phyloP scores from a whole-genome alignment of 2,888 invertebrate species.

The Lymantria dispar region DNA sequence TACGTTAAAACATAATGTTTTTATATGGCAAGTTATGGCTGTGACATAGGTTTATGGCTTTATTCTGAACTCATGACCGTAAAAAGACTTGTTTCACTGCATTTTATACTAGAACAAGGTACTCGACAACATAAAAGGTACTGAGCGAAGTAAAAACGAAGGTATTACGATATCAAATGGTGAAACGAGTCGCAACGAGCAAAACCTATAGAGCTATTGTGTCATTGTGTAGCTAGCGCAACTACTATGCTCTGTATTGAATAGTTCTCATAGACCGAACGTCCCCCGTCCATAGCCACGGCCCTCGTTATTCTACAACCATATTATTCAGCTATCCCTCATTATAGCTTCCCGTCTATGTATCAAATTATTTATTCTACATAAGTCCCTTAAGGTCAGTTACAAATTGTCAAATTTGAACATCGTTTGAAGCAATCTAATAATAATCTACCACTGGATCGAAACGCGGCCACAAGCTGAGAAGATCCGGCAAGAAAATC shows the following conservation, averaged over 20 bases:
- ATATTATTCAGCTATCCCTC: no score
- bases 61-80: slow-evolving; percentile 40
- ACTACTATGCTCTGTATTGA: slow-evolving; percentile 50
- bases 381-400: no score
- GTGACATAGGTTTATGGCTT: slow-evolving; percentile 44
- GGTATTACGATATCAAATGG: slow-evolving; percentile 43
- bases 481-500: no score
- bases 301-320: no score
- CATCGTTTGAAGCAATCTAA: no score
- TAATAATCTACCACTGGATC: no score
- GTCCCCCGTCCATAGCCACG: slow-evolving; percentile 39
- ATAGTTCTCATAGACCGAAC: slow-evolving; percentile 58
- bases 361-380: no score
- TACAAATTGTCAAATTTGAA: no score
- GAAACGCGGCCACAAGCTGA: no score
- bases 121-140: slow-evolving; percentile 34
- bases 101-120: slow-evolving; percentile 29
- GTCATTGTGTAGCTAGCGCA: slow-evolving; percentile 42
- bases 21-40: slow-evolving; percentile 39
- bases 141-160: slow-evolving; percentile 33
- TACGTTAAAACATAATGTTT: slow-evolving; percentile 21
- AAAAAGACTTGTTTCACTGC: slow-evolving; percentile 35
- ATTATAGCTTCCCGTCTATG: no score
- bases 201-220: slow-evolving; percentile 58
- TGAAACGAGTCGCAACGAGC: slow-evolving; percentile 55